Conservation (phyloP, 2,888 invertebrate genomes). For the Microctonus brassicae region DNA sequence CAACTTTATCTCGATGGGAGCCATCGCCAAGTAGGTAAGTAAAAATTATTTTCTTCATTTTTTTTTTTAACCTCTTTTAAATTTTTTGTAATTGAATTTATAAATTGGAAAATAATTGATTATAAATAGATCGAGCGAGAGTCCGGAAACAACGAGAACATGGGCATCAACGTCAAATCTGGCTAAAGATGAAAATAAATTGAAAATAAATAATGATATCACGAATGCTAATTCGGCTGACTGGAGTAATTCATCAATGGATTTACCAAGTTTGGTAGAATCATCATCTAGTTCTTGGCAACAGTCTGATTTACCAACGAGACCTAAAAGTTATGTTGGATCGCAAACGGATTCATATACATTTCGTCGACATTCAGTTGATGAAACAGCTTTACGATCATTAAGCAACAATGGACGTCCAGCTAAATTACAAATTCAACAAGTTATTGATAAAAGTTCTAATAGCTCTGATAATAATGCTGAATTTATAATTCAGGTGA, state of each 20-base stretch:
- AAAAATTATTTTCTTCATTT: not conserved
- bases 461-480: conserved; percentile 62
- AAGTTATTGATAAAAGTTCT: conserved; percentile 63
- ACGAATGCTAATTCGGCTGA: conserved; percentile 49
- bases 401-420: conserved; percentile 42
- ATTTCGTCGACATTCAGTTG: conserved; percentile 55
- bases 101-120: not conserved
- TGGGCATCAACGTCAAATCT: conserved; percentile 87
- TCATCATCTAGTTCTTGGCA: conserved; percentile 8
- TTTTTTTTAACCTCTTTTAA: not conserved
- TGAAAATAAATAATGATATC: conserved; percentile 36
- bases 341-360: conserved; percentile 55
- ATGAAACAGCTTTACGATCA: conserved; percentile 44
- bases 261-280: conserved; percentile 60
- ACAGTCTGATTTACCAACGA: conserved; percentile 31
- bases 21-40: conserved; percentile 54
- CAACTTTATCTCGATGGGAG: conserved; percentile 77
- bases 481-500: conserved; percentile 66
- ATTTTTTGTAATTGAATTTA: not conserved
- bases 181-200: conserved; percentile 58
- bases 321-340: conserved; percentile 53
- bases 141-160: conserved; percentile 73
- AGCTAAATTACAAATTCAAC: conserved; percentile 63
- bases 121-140: conserved; percentile 50
- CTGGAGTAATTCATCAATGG: conserved; percentile 85